phyloP scores from a whole-genome alignment of 1,140 invertebrate species.

The Battus philenor region DNA sequence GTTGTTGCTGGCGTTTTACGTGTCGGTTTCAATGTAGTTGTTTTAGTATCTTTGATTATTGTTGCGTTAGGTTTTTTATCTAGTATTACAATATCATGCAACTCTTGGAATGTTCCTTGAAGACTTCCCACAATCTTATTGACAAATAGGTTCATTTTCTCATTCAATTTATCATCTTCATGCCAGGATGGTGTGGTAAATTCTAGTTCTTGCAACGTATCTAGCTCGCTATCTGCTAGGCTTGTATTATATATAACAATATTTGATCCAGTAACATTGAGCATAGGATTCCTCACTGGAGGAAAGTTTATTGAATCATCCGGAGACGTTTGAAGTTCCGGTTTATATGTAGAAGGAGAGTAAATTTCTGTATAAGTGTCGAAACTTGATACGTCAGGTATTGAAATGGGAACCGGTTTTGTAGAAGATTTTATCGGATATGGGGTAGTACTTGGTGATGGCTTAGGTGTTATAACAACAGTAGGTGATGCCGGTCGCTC shows the following conservation, averaged over 20 bases:
- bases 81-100: slow-evolving; percentile 83
- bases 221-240: slow-evolving; percentile 57
- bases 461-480: slow-evolving; percentile 79
- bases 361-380: slow-evolving; percentile 43
- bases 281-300: slow-evolving; percentile 87
- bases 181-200: slow-evolving; percentile 82
- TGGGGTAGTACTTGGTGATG: slow-evolving; percentile 67
- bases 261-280: slow-evolving; percentile 80
- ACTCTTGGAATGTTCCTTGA: slow-evolving; percentile 86
- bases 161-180: slow-evolving; percentile 84
- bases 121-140: slow-evolving; percentile 88
- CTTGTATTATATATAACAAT: slow-evolving; percentile 76
- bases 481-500: slow-evolving; percentile 73
- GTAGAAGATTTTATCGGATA: slow-evolving; percentile 43
- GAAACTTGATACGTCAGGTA: slow-evolving; percentile 24
- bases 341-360: slow-evolving; percentile 57
- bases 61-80: slow-evolving; percentile 77
- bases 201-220: slow-evolving; percentile 76
- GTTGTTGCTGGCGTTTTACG: slow-evolving; percentile 65
- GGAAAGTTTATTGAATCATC: slow-evolving; percentile 88
- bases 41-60: slow-evolving; percentile 21
- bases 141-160: slow-evolving; percentile 88
- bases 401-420: slow-evolving; percentile 32
- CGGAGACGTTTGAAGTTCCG: slow-evolving; percentile 77
- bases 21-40: slow-evolving; percentile 44